Evolutionary conservation across 2,113 vertebrate species (phyloP).

Genomic region (Mormoops blainvillei): DNA sequence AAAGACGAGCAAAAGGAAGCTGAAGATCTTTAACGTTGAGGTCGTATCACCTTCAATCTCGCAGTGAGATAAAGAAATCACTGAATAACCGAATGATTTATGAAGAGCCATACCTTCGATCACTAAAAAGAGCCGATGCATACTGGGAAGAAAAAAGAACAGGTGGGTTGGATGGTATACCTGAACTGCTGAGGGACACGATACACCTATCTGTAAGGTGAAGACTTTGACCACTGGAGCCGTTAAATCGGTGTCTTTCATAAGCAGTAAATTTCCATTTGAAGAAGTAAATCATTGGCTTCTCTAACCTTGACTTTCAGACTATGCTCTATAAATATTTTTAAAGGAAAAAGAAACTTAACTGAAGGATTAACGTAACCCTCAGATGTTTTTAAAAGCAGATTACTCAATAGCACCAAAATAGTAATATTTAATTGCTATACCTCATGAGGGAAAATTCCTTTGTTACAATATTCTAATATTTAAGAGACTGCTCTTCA

Average conservation of each 20-base stretch:
- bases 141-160: neutral
- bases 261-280: neutral
- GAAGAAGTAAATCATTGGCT: constrained; percentile 27
- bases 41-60: neutral
- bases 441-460: neutral
- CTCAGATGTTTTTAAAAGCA: constrained; percentile 12
- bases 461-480: neutral
- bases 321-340: constrained; percentile 48
- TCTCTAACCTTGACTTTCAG: constrained; percentile 60
- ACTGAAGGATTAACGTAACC: constrained; percentile 36
- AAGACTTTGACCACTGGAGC: neutral
- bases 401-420: constrained; percentile 66
- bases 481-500: neutral
- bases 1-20: neutral
- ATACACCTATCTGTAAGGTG: neutral
- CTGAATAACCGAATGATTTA: neutral
- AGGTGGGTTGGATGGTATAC: neutral
- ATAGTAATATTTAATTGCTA: constrained; percentile 3
- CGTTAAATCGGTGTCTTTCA: neutral
- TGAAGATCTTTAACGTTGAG: neutral
- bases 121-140: neutral
- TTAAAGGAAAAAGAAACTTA: constrained; percentile 62
- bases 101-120: neutral
- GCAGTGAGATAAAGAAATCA: constrained; percentile 19
- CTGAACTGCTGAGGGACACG: neutral